Evolutionary conservation across 2,888 invertebrate genomes (phyloP).

Genomic region (Tipula vernalis): DNA sequence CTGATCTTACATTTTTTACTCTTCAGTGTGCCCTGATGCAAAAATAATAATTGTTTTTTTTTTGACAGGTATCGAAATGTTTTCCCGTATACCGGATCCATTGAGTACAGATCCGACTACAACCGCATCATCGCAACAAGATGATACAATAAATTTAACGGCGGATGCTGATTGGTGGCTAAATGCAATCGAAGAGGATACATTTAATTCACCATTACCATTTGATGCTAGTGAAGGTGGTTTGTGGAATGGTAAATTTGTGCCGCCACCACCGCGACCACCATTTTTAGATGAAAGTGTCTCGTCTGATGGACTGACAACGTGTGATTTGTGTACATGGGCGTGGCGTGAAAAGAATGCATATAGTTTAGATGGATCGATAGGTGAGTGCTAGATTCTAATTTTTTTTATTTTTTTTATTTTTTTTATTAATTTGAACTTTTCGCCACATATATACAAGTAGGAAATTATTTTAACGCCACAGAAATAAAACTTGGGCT

Average conservation of each 20-base stretch:
- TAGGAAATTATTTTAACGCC: too few species aligned
- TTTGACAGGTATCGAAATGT: constrained; percentile 7
- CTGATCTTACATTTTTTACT: background rate
- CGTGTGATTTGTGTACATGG: constrained; percentile 63
- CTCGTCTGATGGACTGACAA: constrained; percentile 54
- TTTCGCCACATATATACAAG: too few species aligned
- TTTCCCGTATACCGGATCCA: constrained; percentile 7
- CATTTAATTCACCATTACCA: constrained; percentile 35
- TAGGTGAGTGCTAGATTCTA: constrained; percentile 33
- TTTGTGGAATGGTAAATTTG: constrained; percentile 40
- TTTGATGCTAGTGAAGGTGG: constrained; percentile 36
- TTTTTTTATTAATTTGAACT: too few species aligned
- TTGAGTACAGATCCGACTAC: background rate
- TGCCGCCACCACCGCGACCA: constrained; percentile 55
- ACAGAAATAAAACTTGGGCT: too few species aligned
- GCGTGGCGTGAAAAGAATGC: constrained; percentile 49
- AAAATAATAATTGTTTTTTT: background rate
- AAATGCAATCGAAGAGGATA: constrained; percentile 34
- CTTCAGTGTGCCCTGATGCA: background rate
- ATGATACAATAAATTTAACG: constrained; percentile 15
- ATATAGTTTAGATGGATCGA: constrained; percentile 44
- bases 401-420: background rate
- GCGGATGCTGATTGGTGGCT: constrained; percentile 33
- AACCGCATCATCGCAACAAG: constrained; percentile 18
- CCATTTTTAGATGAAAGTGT: constrained; percentile 50